Conservation (phyloP, 2,797 vertebrate genomes). For the Lepilemur septentrionalis region DNA sequence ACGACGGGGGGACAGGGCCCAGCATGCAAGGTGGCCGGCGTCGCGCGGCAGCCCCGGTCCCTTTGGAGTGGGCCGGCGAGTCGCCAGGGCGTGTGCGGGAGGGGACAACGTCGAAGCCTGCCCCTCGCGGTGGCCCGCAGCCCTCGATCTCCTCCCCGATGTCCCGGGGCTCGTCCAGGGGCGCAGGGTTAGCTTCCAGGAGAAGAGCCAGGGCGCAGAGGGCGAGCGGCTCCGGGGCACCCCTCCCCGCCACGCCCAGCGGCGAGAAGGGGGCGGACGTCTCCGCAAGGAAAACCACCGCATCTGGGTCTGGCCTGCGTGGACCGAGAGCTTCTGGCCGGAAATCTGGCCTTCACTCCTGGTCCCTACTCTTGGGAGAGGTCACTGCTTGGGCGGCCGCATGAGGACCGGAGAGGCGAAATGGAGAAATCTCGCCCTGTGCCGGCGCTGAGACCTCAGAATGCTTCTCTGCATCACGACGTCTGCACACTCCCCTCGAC, state of each 20-base stretch:
- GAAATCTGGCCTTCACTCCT: background rate
- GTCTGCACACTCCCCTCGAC: accelerated
- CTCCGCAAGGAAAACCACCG: background rate
- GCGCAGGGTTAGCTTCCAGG: too few species aligned
- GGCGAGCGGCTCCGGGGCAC: too few species aligned
- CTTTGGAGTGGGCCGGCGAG: background rate
- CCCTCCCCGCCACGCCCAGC: background rate
- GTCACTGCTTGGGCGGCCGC: background rate
- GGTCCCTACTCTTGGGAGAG: background rate
- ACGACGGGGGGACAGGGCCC: accelerated
- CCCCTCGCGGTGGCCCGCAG: background rate
- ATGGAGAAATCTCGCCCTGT: background rate
- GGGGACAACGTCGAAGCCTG: background rate
- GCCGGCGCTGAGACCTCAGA: accelerated
- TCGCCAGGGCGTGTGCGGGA: background rate
- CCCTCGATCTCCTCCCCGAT: too few species aligned
- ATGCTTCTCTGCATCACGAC: background rate
- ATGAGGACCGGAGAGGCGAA: accelerated
- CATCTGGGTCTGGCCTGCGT: accelerated
- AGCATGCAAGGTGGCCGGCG: too few species aligned
- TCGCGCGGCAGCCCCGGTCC: accelerated
- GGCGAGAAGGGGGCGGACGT: background rate
- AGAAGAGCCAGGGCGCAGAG: background rate
- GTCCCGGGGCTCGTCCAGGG: background rate
- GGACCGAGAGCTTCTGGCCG: background rate